Evolutionary conservation across 2,797 vertebrate genomes (phyloP), one percentile per base, ranked within the genome.

Genomic region (Pseudocheirus occidentalis): DNA sequence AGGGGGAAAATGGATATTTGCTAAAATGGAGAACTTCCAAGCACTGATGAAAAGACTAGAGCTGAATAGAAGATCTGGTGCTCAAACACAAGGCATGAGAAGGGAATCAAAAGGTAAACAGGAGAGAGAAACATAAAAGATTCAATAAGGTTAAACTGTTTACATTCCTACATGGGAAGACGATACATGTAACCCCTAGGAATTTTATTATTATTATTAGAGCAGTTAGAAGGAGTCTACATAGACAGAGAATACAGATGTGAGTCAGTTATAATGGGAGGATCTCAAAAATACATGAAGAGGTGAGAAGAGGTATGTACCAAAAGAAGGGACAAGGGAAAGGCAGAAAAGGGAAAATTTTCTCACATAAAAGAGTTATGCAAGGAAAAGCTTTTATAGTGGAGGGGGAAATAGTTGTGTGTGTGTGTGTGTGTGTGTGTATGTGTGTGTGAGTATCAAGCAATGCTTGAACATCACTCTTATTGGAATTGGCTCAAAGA

Each of bases 401-500:
- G n/a, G 66, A 29, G 2, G 28, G 6, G 18, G 16, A 21, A 73
- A 81, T 81, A 5, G 2, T 18, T 5, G 14, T 18, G 34, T n/a
- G 24, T 57, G 56, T 0, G 18, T 0, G 18, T 18, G 18, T n/a
- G n/a, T n/a, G n/a, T n/a, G n/a, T n/a, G n/a, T 5, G 14, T 18
- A 14, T n/a, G 24, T 57, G 56, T 0, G 18, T 0, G 18, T 18
- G 18, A 2, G 6, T 40, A 0, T 0, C n/a, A 81, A 16, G n/a
- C 66, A 81, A 13, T 24, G n/a, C n/a, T 46, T 46, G 66, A 46
- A 81, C 18, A 2, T 46, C 73, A 81, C 2, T 46, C 21, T 81
- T 21, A 81, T 27, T 27, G 9, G 40, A 81, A 81, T 11, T 81
- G 73, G 9, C 46, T 81, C 73, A 81, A 81, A 46, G 21, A 46